A percentile compares a stretch with the other conserved stretches of the same genome.
These are phyloP conservation scores for Aplodontia rufa DNA, from an alignment of 2,113 vertebrate species.

Conservation along the genomic window DNA sequence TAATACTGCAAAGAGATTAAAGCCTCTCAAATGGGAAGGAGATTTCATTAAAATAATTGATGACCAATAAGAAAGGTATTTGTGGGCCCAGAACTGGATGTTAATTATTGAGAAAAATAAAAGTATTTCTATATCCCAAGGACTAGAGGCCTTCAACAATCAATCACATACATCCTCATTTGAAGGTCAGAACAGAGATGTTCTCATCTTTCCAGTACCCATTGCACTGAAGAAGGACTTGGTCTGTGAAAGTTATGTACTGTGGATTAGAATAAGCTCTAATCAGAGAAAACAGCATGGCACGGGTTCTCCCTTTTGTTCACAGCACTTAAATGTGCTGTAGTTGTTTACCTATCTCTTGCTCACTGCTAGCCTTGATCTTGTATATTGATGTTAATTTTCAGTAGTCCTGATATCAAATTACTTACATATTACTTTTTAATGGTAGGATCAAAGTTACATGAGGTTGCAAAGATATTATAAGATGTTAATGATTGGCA, in stretches of 20 bases:
- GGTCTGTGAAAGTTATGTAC: not conserved
- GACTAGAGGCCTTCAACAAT: not conserved
- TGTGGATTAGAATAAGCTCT: not conserved
- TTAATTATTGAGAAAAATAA: not conserved
- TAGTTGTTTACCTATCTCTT: not conserved
- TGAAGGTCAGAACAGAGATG: not conserved
- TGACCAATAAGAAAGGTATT: not conserved
- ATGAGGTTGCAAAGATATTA: not conserved
- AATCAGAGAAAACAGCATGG: not conserved
- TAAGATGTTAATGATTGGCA: no score
- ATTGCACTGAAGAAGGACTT: not conserved
- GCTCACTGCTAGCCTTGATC: not conserved
- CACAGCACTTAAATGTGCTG: not conserved
- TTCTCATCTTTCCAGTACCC: not conserved
- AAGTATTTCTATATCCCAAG: not conserved
- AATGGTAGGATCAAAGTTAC: conserved; percentile 25
- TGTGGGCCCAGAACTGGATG: not conserved
- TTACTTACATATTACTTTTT: conserved; percentile 11
- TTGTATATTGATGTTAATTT: conserved; percentile 29
- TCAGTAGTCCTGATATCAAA: not conserved
- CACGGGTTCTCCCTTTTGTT: not conserved
- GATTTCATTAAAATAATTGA: conserved; percentile 1
- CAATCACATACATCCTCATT: not conserved
- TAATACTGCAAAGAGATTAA: not conserved
- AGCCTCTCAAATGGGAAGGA: not conserved